These are phyloP conservation scores for Eupelmus urozonus DNA, from an alignment of 2,888 invertebrate genomes.

Conservation along the genomic window DNA sequence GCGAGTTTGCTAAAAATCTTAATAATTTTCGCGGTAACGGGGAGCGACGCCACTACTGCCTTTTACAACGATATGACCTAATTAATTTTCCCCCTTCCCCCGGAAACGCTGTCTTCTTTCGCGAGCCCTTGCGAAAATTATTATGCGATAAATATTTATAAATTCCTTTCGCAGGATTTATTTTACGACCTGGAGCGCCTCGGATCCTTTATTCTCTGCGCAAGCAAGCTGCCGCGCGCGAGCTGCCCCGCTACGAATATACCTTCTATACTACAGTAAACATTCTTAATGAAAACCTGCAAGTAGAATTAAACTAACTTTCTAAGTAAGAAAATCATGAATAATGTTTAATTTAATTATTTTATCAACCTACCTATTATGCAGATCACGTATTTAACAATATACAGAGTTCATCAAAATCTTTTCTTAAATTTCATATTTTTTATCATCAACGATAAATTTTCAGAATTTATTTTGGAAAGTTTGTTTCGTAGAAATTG, in stretches of 20 bases:
- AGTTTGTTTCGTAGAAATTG: too few relatives aligned
- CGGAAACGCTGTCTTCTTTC: background rate
- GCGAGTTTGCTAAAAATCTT: conserved; percentile 44
- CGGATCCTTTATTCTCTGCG: background rate
- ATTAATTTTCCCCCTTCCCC: conserved; percentile 40
- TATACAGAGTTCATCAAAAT: too few relatives aligned
- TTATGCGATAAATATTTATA: conserved; percentile 39
- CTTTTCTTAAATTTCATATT: too few relatives aligned
- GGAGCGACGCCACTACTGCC: background rate
- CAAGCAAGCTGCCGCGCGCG: too few relatives aligned
- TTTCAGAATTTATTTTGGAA: too few relatives aligned
- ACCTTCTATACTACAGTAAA: background rate
- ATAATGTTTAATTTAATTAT: background rate
- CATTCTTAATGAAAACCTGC: conserved; percentile 2
- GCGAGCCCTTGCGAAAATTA: conserved; percentile 10
- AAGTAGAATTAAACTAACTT: background rate
- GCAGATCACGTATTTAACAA: too few relatives aligned
- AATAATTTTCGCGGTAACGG: conserved; percentile 31
- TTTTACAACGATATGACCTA: conserved; percentile 34
- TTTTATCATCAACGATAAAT: too few relatives aligned
- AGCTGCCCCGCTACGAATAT: too few relatives aligned
- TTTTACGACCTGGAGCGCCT: background rate
- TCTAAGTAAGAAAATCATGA: background rate
- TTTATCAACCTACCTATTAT: too few relatives aligned
- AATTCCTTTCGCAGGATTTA: conserved; percentile 24